Conservation (phyloP, 2,797 vertebrate genomes). For the Botia almorhae region DNA sequence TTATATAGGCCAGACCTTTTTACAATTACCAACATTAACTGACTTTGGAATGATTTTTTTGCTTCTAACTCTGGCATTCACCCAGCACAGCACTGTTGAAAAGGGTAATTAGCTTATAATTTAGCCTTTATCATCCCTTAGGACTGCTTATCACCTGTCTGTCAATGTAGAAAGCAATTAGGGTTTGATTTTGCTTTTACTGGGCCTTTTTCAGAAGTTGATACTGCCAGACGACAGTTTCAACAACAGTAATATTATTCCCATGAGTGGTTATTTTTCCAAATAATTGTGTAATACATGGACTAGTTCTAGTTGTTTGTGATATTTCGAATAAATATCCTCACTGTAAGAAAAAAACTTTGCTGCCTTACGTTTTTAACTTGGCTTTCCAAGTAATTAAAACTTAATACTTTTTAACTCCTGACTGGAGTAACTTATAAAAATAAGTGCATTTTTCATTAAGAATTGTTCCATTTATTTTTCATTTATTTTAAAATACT, state of each 20-base stretch:
- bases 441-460: too few relatives aligned
- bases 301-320: not conserved
- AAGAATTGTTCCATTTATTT: too few relatives aligned
- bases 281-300: too few relatives aligned
- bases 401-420: too few relatives aligned
- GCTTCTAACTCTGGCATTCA: conserved; percentile 52
- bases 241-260: conserved; percentile 10
- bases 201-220: not conserved
- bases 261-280: not conserved
- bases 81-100: too few relatives aligned
- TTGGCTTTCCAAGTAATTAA: too few relatives aligned
- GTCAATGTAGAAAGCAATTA: conserved; percentile 69
- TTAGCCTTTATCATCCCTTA: too few relatives aligned
- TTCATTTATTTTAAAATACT: too few relatives aligned
- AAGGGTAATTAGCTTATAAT: too few relatives aligned
- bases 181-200: conserved; percentile 57
- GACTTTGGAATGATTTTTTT: conserved; percentile 63
- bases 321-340: not conserved
- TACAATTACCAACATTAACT: conserved; percentile 65
- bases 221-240: conserved; percentile 15
- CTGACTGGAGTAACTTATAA: too few relatives aligned
- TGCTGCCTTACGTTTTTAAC: too few relatives aligned
- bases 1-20: conserved; percentile 66
- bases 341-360: too few relatives aligned
- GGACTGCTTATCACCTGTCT: conserved; percentile 22